Evolutionary conservation across 2,797 vertebrate genomes (phyloP), one percentile per base, ranked within the genome.

Genomic region (Zenarchopterus dispar): DNA sequence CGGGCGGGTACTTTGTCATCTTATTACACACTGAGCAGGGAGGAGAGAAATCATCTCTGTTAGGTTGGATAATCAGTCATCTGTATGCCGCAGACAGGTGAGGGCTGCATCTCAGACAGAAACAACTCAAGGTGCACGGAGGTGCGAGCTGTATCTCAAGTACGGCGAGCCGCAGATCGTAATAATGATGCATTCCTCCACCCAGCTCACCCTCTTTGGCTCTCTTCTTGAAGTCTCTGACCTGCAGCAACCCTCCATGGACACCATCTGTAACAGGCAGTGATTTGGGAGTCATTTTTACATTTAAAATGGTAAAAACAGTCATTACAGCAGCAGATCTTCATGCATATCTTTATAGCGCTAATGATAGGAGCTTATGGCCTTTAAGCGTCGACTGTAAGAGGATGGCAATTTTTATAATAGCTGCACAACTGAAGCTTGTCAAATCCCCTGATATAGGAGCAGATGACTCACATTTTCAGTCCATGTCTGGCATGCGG

Each of bases 151-250:
- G 62, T 31, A 71, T 85, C 62, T 80, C 53, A 68, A 78, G 82
- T 49, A 62, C 64, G 42, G 41, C 18, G 28, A 57, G 56, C 65
- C 57, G 73, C 72, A 75, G 58, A 68, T 80, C 66, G 62, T 8
- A 11, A 52, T 63, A 59, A 70, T 48, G 46, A 69, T 50, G 52
- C 28, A 56, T 42, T 42, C 28, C 59, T 67, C 26, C 17, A 10
- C 53, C 28, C 43, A 21, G 17, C 73, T 95, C 92, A 98, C 97
- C 96, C 93, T 98, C 95, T 92, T 94, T 93, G 70, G 97, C 96
- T 89, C 94, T 94, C 85, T 86, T 95, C 94, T 92, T 94, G 87
- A 97, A 97, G 84, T 97, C 95, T 89, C 88, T 89, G 71, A 98
- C 96, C 90, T 94, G 75, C 85, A 99, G 90, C 87, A 84, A 81